A percentile compares a stretch with the other conserved stretches of the same genome.
phyloP scores from a whole-genome alignment of 1,140 invertebrate genomes.

The Cotesia glomerata region DNA sequence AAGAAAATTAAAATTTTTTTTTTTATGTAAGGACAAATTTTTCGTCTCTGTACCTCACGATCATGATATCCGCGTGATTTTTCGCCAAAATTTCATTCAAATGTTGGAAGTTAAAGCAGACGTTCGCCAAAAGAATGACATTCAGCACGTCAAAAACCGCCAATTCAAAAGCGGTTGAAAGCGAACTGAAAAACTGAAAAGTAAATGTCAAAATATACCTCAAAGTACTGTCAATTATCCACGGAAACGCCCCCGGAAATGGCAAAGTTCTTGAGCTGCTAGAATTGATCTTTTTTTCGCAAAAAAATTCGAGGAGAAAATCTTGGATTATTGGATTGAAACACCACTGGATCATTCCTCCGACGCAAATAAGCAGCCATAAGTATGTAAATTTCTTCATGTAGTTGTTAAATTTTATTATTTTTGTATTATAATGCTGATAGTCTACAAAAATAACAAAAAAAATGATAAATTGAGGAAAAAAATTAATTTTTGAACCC shows the following conservation, averaged over 20 bases:
- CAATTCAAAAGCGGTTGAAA: not conserved
- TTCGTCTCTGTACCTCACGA: too few species aligned
- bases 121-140: not conserved
- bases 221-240: not conserved
- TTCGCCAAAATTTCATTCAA: not conserved
- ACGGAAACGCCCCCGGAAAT: not conserved
- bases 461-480: too few species aligned
- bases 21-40: too few species aligned
- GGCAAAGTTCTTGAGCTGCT: not conserved
- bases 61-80: not conserved
- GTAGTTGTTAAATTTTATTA: not conserved
- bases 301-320: not conserved
- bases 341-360: not conserved
- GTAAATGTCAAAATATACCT: not conserved
- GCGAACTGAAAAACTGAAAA: not conserved
- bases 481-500: too few species aligned
- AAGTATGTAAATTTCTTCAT: not conserved
- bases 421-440: not conserved
- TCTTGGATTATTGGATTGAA: not conserved
- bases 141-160: not conserved
- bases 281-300: not conserved
- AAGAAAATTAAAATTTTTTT: too few species aligned
- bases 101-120: not conserved
- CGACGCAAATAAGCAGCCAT: not conserved
- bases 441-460: not conserved